Evolutionary conservation across 92 coral and sea anemone species (phyloP).

Genomic region (Siderastrea siderea): DNA sequence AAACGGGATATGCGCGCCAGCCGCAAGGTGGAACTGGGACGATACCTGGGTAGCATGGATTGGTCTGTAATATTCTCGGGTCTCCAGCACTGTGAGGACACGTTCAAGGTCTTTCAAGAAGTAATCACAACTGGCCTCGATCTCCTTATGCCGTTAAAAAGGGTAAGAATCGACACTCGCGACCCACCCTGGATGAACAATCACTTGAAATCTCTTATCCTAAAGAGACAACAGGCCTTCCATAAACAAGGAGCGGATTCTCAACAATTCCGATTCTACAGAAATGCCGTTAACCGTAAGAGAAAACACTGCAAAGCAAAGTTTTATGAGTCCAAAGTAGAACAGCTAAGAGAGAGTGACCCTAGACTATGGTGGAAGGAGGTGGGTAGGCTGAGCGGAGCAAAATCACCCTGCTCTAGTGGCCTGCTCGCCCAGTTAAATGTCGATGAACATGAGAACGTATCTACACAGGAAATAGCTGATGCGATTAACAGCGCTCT

Average conservation of each 20-base stretch:
- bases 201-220: slow-evolving; percentile 43
- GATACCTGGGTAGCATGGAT: slow-evolving; percentile 50
- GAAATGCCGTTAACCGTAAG: slow-evolving; percentile 47
- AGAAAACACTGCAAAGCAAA: slow-evolving; percentile 47
- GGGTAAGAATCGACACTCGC: background rate
- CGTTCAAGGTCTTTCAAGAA: slow-evolving; percentile 4
- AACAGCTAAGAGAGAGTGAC: slow-evolving; percentile 34
- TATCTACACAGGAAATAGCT: no score
- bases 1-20: slow-evolving; percentile 46
- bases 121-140: slow-evolving; percentile 37
- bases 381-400: background rate
- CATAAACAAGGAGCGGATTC: slow-evolving; percentile 16
- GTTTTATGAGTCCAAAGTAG: slow-evolving; percentile 46
- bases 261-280: background rate
- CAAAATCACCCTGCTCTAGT: no score
- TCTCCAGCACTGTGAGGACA: background rate
- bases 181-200: slow-evolving; percentile 55
- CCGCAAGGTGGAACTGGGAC: slow-evolving; percentile 34
- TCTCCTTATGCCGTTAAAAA: slow-evolving; percentile 44
- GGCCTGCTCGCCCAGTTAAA: no score
- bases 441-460: no score
- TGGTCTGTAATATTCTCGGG: slow-evolving; percentile 24
- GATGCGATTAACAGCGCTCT: no score
- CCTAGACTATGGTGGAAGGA: slow-evolving; percentile 67
- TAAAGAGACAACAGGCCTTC: slow-evolving; percentile 35